Evolutionary conservation across 2,888 invertebrate species (phyloP), one percentile per base, ranked within the genome.

Genomic region (Heliconius erato): DNA sequence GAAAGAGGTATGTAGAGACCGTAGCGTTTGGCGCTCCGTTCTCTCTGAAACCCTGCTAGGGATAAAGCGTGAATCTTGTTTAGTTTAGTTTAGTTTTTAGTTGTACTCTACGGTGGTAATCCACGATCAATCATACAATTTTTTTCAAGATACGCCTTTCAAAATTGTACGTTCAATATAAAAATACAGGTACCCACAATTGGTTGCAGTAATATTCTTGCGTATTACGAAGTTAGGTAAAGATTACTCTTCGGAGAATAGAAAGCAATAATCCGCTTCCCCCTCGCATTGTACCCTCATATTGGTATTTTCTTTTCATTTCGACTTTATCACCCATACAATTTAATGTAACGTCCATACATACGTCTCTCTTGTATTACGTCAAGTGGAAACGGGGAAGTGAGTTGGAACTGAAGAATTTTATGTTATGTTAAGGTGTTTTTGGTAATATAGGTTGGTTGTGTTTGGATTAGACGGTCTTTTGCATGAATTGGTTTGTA

Each of bases 291-390:
- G 81, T 67, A 79, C 76, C 78, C 79, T 79, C 76, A 68, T 81
- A 79, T 83, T 83, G 78, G 83, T 86, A 85, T 87, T 88, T 86
- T 85, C 85, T 83, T 85, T 86, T 86, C 86, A 86, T 88, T 87
- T 84, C 86, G 84, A 83, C 87, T 87, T 86, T 88, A 88, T 88
- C 86, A 86, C 85, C 85, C 83, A 82, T 80, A 84, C 82, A 79
- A 80, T 80, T 83, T 83, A 84, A 85, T 82, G 85, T 80, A 83
- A 72, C 26, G 72, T 72, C 72, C 26, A 40, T 59, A 63, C 76
- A 63, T 76, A 76, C 63, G 63, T 76, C 35, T 76, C 40, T 35
- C 59, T 76, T n/a, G 63, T 26, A 59, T 40, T 76, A 12, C 63
- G 59, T 59, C n/a, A 35, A 35, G n/a, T 76, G 76, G 59, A 76